Evolutionary conservation across 2,113 vertebrate species (phyloP), one percentile per base, ranked within the genome.

Genomic region (Tachysurus fulvidraco): DNA sequence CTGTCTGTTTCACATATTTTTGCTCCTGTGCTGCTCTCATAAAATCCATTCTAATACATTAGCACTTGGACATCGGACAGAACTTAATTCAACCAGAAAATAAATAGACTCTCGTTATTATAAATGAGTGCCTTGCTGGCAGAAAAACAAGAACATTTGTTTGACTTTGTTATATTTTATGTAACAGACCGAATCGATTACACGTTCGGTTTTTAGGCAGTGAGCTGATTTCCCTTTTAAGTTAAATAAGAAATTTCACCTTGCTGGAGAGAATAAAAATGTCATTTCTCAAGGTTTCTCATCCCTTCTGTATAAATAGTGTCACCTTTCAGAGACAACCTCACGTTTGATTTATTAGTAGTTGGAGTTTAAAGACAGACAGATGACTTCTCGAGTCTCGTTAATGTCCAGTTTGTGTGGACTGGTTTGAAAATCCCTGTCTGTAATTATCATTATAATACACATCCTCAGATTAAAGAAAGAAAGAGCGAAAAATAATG

Each of bases 181-280:
- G 46, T 54, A 14, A 50, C 12, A 46, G 23, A 77, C 46, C 74
- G 16, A 77, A 77, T 54, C 16, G 69, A 44, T 21, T 44, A 17
- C 16, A 46, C 14, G 7, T 76, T 25, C 12, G n/a, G 1, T 54
- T 77, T 52, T 46, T 46, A 16, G 21, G 73, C 23, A 54, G 23
- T n/a, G 50, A 50, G 5, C 25, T 52, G 25, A 10, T 77, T 52
- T 54, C 2, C 12, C 30, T 90, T 91, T 77, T 91, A 67, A 87
- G 89, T 91, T 90, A 91, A 93, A 94, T 91, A 92, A 92, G 90
- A 90, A 85, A 93, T 91, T 86, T 90, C 91, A 91, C 92, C 92
- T 92, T 92, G 91, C 62, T 85, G 69, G 41, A 10, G 85, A 91
- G 89, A 92, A 89, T 85, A 87, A 90, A 36, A 91, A 87, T 28